Evolutionary conservation across 2,113 vertebrate species (phyloP).

Genomic region (Bubo blakistoni): DNA sequence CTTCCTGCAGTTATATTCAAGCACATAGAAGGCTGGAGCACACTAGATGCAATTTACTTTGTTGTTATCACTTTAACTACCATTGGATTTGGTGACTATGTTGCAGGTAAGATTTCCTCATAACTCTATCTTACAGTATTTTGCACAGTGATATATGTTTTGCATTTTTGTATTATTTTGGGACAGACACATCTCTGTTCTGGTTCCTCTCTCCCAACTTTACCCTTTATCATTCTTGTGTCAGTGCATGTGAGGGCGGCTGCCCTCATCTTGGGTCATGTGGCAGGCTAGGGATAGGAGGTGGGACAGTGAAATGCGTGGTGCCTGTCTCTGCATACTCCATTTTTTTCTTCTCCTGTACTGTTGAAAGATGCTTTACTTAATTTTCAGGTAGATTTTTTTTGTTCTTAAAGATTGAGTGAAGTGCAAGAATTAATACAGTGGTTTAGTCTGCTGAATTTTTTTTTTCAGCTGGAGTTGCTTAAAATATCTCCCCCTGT

Average conservation of each 20-base stretch:
- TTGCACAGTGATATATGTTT: not conserved
- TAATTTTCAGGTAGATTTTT: not conserved
- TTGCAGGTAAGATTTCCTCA: slow-evolving; percentile 83
- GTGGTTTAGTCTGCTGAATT: not conserved
- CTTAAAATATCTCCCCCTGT: not conserved
- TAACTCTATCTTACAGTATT: not conserved
- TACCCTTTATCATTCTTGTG: not conserved
- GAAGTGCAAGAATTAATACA: not conserved
- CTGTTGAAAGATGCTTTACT: not conserved
- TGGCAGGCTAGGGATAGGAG: not conserved
- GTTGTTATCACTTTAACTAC: slow-evolving; percentile 98
- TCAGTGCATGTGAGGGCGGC: accelerated
- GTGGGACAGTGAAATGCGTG: not conserved
- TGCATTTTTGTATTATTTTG: not conserved
- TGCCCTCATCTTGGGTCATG: not conserved
- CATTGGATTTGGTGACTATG: slow-evolving; percentile 97
- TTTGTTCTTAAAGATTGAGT: not conserved
- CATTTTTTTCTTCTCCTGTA: not conserved
- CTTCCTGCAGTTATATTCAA: slow-evolving; percentile 95
- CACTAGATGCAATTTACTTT: slow-evolving; percentile 96
- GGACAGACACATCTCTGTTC: not conserved
- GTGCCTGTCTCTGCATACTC: not conserved
- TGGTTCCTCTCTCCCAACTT: not conserved
- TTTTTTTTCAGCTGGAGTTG: not conserved
- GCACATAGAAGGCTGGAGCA: slow-evolving; percentile 96